Conservation (phyloP, 2,888 invertebrate species). For the Ptilodon capucinus region DNA sequence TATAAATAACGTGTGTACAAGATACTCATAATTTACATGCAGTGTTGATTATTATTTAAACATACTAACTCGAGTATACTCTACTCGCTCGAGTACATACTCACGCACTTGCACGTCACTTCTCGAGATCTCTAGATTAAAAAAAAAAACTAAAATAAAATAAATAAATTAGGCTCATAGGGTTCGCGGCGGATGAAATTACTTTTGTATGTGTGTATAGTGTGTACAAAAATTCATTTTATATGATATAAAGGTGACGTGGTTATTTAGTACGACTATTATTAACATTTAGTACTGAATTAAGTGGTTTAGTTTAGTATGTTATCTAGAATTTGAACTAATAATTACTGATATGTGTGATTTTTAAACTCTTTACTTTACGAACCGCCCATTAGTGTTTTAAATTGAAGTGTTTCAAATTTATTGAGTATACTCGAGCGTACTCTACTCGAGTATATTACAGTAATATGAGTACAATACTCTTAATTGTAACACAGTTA, state of each 20-base stretch:
- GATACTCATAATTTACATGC: too few species aligned
- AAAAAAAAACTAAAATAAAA: conserved; percentile 7
- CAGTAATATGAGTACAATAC: too few species aligned
- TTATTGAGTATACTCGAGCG: too few species aligned
- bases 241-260: neutral
- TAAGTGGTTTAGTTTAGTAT: neutral
- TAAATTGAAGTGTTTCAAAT: too few species aligned
- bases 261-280: neutral
- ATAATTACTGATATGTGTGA: too few species aligned
- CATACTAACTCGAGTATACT: conserved; percentile 8
- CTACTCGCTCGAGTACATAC: conserved; percentile 10
- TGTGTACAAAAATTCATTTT: conserved; percentile 20
- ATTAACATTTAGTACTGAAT: neutral
- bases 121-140: conserved; percentile 28
- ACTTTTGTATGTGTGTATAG: conserved; percentile 20
- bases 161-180: conserved; percentile 15
- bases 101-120: conserved; percentile 7
- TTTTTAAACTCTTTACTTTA: too few species aligned
- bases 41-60: too few species aligned
- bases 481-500: too few species aligned
- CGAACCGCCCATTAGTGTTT: too few species aligned
- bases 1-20: too few species aligned
- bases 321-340: too few species aligned
- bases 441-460: too few species aligned
- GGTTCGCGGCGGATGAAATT: conserved; percentile 1